Evolutionary conservation across 1,140 invertebrate species (phyloP).

Genomic region (Neomicropteryx cornuta): DNA sequence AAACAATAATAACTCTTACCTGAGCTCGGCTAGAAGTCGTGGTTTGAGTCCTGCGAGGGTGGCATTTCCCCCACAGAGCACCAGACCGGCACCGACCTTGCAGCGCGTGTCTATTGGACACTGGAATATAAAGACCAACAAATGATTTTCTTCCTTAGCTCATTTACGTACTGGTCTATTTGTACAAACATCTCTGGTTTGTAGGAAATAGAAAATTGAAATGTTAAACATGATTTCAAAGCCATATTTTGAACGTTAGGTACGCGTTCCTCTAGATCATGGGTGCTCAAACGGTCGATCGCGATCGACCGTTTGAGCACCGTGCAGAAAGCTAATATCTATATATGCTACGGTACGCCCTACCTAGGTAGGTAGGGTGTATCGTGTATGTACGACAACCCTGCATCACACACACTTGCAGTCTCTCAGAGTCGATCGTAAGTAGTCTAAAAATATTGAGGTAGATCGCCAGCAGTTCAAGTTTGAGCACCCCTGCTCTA

Average conservation of each 20-base stretch:
- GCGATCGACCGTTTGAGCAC: no score
- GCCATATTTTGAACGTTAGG: neutral
- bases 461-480: no score
- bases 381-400: no score
- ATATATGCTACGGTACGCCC: no score
- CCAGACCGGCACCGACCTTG: slow-evolving; percentile 66
- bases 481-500: no score
- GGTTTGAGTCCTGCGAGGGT: slow-evolving; percentile 71
- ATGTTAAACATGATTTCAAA: neutral
- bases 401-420: no score
- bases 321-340: no score
- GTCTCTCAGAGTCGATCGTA: no score
- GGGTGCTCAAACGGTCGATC: no score
- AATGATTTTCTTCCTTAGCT: neutral
- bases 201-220: neutral
- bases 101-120: slow-evolving; percentile 67
- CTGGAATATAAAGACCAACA: slow-evolving; percentile 34
- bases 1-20: no score
- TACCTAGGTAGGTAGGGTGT: no score
- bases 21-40: slow-evolving; percentile 64
- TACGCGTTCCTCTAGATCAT: neutral
- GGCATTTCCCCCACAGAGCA: slow-evolving; percentile 74
- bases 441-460: no score
- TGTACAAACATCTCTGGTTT: neutral
- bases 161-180: neutral